Percentiles rank a stretch among this genome's conserved stretches.
Conservation (phyloP, 2,888 invertebrate genomes). For the Coecobrya sp. region DNA sequence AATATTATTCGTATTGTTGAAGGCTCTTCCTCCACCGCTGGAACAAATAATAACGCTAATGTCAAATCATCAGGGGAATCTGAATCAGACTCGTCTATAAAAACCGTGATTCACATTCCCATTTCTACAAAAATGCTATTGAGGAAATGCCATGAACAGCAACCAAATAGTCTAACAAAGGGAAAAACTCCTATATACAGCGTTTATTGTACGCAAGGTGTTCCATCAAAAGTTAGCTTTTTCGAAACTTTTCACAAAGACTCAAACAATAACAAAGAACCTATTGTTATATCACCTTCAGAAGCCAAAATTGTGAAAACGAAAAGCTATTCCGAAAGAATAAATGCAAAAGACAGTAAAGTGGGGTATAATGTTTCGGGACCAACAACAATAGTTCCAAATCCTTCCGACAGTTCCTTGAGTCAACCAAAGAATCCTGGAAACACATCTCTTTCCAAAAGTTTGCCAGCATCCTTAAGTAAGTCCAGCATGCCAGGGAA, state of each 20-base stretch:
- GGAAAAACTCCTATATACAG: constrained; percentile 87
- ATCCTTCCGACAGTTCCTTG: background rate
- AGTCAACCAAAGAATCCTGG: constrained; percentile 59
- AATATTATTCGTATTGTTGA: constrained; percentile 83
- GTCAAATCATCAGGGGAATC: constrained; percentile 89
- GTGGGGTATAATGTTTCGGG: constrained; percentile 5
- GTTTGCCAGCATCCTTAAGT: background rate
- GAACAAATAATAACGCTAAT: constrained; percentile 79
- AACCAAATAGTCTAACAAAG: constrained; percentile 62
- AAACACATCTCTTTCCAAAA: background rate
- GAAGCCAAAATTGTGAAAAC: constrained; percentile 83
- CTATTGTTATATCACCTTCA: constrained; percentile 74
- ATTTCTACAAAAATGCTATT: constrained; percentile 84
- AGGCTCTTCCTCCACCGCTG: constrained; percentile 84
- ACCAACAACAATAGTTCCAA: background rate
- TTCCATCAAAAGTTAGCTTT: constrained; percentile 93
- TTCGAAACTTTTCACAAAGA: constrained; percentile 90
- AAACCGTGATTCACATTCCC: constrained; percentile 90
- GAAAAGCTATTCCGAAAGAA: constrained; percentile 74
- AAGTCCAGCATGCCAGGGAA: constrained; percentile 8
- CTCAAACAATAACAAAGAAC: constrained; percentile 78
- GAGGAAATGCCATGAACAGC: constrained; percentile 83
- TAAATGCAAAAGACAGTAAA: constrained; percentile 55
- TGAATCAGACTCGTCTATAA: constrained; percentile 92
- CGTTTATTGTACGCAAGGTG: constrained; percentile 90